These are phyloP conservation scores for Yoshiicerus persimilis DNA, from an alignment of 1,140 invertebrate genomes.

Conservation along the genomic window DNA sequence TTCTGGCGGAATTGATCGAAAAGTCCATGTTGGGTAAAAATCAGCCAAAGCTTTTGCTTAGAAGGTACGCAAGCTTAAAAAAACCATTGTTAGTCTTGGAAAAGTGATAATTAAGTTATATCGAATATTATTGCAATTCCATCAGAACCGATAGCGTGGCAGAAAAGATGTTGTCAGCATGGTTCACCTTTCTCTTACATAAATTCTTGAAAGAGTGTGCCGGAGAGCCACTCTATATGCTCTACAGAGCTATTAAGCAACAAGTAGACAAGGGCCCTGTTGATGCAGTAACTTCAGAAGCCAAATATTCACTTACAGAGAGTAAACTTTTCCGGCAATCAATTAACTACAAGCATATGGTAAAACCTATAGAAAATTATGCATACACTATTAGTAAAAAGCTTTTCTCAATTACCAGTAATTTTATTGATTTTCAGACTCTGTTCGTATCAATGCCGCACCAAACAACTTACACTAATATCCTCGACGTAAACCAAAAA, in stretches of 20 bases:
- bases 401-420: no score
- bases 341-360: slow-evolving; percentile 93
- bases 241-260: slow-evolving; percentile 98
- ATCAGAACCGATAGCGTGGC: slow-evolving; percentile 93
- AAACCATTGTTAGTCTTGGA: background rate
- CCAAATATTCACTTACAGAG: slow-evolving; percentile 95
- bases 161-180: slow-evolving; percentile 98
- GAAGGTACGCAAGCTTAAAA: slow-evolving; percentile 60
- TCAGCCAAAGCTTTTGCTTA: slow-evolving; percentile 92
- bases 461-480: slow-evolving; percentile 76
- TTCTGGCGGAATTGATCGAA: slow-evolving; percentile 94
- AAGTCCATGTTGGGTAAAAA: slow-evolving; percentile 98
- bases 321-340: slow-evolving; percentile 98
- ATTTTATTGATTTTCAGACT: slow-evolving; percentile 60
- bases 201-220: slow-evolving; percentile 93
- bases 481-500: slow-evolving; percentile 83
- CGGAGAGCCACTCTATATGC: slow-evolving; percentile 93
- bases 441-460: slow-evolving; percentile 92
- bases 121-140: slow-evolving; percentile 46
- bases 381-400: no score
- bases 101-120: no score
- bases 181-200: slow-evolving; percentile 98
- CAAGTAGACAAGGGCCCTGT: slow-evolving; percentile 99
- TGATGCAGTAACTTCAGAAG: slow-evolving; percentile 95
- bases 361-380: slow-evolving; percentile 52